A percentile compares a stretch with the other conserved stretches of the same genome.
These are phyloP conservation scores for Drosophila cardini DNA, from an alignment of 1,140 invertebrate genomes.

Conservation along the genomic window DNA sequence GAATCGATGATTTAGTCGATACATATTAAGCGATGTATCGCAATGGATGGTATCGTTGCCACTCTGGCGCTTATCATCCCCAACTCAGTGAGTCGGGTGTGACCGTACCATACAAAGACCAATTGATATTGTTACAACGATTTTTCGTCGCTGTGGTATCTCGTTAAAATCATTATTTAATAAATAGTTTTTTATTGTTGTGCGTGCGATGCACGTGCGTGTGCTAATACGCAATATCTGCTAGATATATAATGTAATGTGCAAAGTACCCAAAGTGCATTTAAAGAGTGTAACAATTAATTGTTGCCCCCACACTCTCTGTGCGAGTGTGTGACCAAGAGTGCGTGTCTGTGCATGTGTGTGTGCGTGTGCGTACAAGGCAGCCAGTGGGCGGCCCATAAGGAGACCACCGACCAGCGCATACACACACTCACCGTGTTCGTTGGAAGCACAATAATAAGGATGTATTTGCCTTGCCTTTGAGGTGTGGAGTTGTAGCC, in stretches of 20 bases:
- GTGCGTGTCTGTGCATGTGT: constrained; percentile 47
- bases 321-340: constrained; percentile 41
- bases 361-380: constrained; percentile 44
- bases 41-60: neutral
- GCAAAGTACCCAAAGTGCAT: constrained; percentile 32
- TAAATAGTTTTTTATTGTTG: constrained; percentile 29
- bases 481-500: constrained; percentile 36
- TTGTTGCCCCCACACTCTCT: constrained; percentile 55
- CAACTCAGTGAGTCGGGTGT: constrained; percentile 42
- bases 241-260: constrained; percentile 60
- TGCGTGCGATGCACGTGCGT: constrained; percentile 58
- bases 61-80: constrained; percentile 43
- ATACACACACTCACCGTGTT: constrained; percentile 17
- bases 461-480: constrained; percentile 43
- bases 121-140: constrained; percentile 74
- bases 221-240: constrained; percentile 39
- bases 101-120: constrained; percentile 50
- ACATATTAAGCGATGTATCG: constrained; percentile 27
- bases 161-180: constrained; percentile 49
- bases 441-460: constrained; percentile 33
- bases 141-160: constrained; percentile 57
- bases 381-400: constrained; percentile 60
- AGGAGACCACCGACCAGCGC: constrained; percentile 46
- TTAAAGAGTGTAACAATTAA: constrained; percentile 43
- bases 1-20: constrained; percentile 15